Evolutionary conservation across 2,888 invertebrate species (phyloP).

Genomic region (Eurois occulta): DNA sequence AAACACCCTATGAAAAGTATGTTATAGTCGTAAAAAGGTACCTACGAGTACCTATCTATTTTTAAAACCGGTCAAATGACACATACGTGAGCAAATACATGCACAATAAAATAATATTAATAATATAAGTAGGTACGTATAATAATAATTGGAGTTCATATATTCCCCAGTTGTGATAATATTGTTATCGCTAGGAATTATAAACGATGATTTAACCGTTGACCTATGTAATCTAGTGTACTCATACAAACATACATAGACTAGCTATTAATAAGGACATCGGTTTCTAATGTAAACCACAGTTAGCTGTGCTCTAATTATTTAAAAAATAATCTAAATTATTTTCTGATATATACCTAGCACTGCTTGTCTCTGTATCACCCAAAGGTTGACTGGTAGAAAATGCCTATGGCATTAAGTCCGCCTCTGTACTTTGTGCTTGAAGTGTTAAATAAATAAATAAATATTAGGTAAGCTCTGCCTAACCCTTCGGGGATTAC

Average conservation of each 20-base stretch:
- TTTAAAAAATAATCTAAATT: constrained; percentile 2
- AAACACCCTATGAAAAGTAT: not conserved
- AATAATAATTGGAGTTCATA: constrained; percentile 41
- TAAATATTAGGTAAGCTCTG: not conserved
- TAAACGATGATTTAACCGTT: constrained; percentile 77
- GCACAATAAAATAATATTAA: constrained; percentile 33
- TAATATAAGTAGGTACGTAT: constrained; percentile 35
- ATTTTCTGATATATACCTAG: too few species aligned
- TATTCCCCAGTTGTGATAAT: constrained; percentile 66
- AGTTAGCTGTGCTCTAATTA: constrained; percentile 16
- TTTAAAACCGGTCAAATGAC: constrained; percentile 22
- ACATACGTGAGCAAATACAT: constrained; percentile 21
- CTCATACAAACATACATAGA: constrained; percentile 61
- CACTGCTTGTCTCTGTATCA: too few species aligned
- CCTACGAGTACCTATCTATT: too few species aligned
- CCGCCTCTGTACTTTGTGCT: too few species aligned
- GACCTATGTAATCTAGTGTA: constrained; percentile 73
- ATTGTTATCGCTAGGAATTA: constrained; percentile 73
- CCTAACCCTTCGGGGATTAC: not conserved
- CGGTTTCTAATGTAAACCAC: constrained; percentile 32
- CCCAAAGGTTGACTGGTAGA: too few species aligned
- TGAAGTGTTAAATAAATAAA: too few species aligned
- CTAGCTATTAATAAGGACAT: constrained; percentile 48
- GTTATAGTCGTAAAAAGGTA: not conserved
- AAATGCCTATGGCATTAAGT: too few species aligned